Conservation (phyloP, 37 sponge, comb jelly and placozoan genomes). For the Halichondria panicea region DNA sequence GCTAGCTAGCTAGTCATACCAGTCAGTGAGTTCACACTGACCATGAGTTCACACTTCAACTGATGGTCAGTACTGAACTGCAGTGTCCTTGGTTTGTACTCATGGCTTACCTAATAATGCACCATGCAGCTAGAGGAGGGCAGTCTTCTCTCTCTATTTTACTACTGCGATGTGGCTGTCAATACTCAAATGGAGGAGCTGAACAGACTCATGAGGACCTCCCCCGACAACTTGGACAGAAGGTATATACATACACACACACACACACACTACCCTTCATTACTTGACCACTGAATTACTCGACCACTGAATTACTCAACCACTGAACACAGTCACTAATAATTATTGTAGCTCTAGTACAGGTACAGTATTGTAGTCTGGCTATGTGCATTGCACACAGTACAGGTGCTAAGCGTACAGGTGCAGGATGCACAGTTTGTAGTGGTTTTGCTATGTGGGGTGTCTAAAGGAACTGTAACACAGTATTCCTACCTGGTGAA, state of each 20-base stretch:
- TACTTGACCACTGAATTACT: too few relatives aligned
- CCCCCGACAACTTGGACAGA: conserved; percentile 62
- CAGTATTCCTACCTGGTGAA: neutral
- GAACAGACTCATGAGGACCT: conserved; percentile 42
- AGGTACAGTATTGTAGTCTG: too few relatives aligned
- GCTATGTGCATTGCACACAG: too few relatives aligned
- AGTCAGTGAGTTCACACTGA: neutral
- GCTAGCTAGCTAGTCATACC: neutral
- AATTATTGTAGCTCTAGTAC: too few relatives aligned
- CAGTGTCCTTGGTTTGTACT: neutral
- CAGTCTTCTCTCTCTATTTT: conserved; percentile 60
- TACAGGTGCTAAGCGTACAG: too few relatives aligned
- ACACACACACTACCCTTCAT: too few relatives aligned
- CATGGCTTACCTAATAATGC: neutral
- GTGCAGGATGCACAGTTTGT: too few relatives aligned
- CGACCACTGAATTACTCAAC: too few relatives aligned
- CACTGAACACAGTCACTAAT: too few relatives aligned
- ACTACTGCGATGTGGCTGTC: conserved; percentile 73
- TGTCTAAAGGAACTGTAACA: too few relatives aligned
- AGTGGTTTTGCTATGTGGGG: too few relatives aligned
- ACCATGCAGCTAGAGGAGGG: conserved; percentile 48
- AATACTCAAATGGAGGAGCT: conserved; percentile 57
- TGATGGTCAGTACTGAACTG: neutral
- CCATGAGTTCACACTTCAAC: neutral
- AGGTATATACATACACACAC: conserved; percentile 13